These are phyloP conservation scores for Ascaphus truei DNA, from an alignment of 2,113 vertebrate genomes.

Conservation along the genomic window DNA sequence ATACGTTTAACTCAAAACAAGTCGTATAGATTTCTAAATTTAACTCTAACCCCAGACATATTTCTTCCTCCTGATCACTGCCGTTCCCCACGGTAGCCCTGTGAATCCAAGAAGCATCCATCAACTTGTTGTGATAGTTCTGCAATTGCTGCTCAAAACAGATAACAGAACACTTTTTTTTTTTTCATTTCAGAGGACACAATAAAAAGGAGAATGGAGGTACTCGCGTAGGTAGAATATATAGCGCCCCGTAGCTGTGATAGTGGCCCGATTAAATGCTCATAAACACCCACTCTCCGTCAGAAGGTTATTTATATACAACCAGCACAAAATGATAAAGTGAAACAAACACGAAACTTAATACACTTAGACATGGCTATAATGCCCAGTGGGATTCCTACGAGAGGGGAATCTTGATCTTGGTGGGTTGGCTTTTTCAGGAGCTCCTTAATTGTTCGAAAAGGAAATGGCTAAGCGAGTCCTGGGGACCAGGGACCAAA, in stretches of 20 bases:
- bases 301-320: neutral
- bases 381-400: neutral
- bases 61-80: slow-evolving; percentile 19
- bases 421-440: neutral
- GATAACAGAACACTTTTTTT: slow-evolving; percentile 30
- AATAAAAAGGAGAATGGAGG: slow-evolving; percentile 29
- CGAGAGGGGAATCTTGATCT: neutral
- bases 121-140: slow-evolving; percentile 34
- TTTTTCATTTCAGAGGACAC: slow-evolving; percentile 29
- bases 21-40: slow-evolving; percentile 37
- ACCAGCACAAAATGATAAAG: neutral
- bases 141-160: slow-evolving; percentile 38
- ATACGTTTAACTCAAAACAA: too few species aligned
- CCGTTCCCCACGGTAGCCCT: slow-evolving; percentile 15
- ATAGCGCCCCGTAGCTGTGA: neutral
- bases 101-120: slow-evolving; percentile 14
- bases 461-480: slow-evolving; percentile 1
- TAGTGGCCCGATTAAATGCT: slow-evolving; percentile 1
- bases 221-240: slow-evolving; percentile 13
- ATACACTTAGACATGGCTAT: neutral
- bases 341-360: slow-evolving; percentile 2
- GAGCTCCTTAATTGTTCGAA: slow-evolving; percentile 21
- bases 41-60: slow-evolving; percentile 26
- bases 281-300: neutral
- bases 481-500: neutral